Conservation (phyloP, 2,797 vertebrate species). For the Pangasius krempfi region DNA sequence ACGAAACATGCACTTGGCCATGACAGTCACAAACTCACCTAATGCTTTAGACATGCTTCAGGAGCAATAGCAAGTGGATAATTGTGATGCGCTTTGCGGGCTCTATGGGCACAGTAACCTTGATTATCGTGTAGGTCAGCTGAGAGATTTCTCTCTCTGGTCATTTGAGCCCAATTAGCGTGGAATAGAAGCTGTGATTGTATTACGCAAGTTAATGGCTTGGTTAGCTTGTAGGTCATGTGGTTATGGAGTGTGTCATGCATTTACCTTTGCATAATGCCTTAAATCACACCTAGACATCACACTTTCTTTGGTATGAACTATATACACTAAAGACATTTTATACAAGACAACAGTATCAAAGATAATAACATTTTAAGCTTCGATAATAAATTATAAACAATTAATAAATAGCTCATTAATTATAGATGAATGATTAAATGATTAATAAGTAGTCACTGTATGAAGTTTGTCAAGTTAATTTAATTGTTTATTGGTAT, state of each 20-base stretch:
- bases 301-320: background rate
- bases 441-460: background rate
- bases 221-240: conserved; percentile 40
- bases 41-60: conserved; percentile 58
- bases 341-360: background rate
- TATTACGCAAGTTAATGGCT: conserved; percentile 61
- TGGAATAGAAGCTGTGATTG: conserved; percentile 59
- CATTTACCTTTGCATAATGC: conserved; percentile 22
- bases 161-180: conserved; percentile 56
- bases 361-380: background rate
- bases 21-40: conserved; percentile 31
- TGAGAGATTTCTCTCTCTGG: conserved; percentile 48
- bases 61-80: conserved; percentile 52
- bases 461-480: background rate
- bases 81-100: conserved; percentile 52
- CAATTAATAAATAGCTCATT: background rate
- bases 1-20: conserved; percentile 17
- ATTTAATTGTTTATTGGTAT: background rate
- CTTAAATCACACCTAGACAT: background rate
- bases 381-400: background rate
- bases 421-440: background rate
- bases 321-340: background rate
- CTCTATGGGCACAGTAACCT: conserved; percentile 49
- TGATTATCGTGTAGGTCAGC: conserved; percentile 62
- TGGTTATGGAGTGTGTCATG: conserved; percentile 36